Conservation (phyloP, 2,113 vertebrate species). For the Callocephalon fimbriatum region DNA sequence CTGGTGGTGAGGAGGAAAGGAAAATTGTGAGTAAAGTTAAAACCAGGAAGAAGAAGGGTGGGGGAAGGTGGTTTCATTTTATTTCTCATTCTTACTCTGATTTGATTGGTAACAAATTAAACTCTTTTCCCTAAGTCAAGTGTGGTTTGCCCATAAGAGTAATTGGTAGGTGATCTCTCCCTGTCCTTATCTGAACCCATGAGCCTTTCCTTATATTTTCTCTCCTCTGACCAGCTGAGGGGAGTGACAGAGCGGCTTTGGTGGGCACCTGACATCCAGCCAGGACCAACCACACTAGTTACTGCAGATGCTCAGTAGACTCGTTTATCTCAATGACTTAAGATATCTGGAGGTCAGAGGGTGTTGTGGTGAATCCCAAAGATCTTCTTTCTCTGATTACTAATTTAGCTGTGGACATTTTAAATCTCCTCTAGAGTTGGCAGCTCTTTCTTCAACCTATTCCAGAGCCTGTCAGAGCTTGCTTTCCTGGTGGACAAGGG, state of each 20-base stretch:
- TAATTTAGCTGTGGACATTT: conserved; percentile 19
- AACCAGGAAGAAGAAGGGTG: neutral
- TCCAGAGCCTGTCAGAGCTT: conserved; percentile 29
- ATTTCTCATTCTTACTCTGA: neutral
- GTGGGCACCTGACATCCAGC: neutral
- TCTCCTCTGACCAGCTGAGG: neutral
- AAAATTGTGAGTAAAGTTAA: neutral
- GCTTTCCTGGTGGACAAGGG: neutral
- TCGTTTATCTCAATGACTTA: conserved; percentile 47
- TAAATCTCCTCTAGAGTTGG: conserved; percentile 43
- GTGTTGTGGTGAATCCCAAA: neutral
- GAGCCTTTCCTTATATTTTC: neutral
- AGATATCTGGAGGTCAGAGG: conserved; percentile 22
- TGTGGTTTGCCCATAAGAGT: fast-evolving
- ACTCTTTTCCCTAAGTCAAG: fast-evolving
- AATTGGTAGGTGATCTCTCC: neutral
- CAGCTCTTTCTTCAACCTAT: conserved; percentile 24
- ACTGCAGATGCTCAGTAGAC: neutral
- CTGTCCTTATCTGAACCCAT: fast-evolving
- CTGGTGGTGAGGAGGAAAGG: neutral
- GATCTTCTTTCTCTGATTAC: conserved; percentile 38
- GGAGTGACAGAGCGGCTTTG: neutral
- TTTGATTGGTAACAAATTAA: neutral
- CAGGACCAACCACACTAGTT: neutral
- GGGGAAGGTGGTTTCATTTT: neutral